Percentiles rank a stretch among this genome's conserved stretches.
phyloP scores from a whole-genome alignment of 2,113 vertebrate genomes.

The Cairina moschata region DNA sequence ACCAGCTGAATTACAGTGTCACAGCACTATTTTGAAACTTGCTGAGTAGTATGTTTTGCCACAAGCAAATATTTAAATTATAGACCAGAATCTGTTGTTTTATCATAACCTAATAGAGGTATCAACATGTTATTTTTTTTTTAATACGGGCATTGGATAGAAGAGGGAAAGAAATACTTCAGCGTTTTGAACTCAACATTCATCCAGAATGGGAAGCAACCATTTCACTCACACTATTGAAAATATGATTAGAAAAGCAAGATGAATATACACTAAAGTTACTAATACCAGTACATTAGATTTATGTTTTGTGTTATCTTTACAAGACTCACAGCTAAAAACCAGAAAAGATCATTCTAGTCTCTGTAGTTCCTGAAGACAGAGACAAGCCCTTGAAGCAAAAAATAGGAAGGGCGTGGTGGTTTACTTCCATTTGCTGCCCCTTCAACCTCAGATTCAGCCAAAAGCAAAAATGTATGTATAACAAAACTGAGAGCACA shows the following conservation, averaged over 20 bases:
- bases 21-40: background rate
- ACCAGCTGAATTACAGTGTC: background rate
- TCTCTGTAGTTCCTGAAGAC: background rate
- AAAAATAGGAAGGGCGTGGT: background rate
- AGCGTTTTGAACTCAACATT: background rate
- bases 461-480: background rate
- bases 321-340: background rate
- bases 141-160: background rate
- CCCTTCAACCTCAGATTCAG: background rate
- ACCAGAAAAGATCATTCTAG: background rate
- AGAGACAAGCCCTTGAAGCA: background rate
- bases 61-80: constrained; percentile 41
- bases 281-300: background rate
- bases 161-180: background rate
- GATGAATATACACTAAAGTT: background rate
- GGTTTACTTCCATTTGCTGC: constrained; percentile 9
- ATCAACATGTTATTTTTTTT: constrained; percentile 27
- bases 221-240: background rate
- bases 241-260: background rate
- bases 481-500: background rate
- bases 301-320: background rate
- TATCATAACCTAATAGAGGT: constrained; percentile 1
- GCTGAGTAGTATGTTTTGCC: background rate
- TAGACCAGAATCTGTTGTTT: constrained; percentile 28
- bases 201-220: background rate